These are phyloP conservation scores for Acropternis orthonyx DNA, from an alignment of 2,797 vertebrate species.

Conservation along the genomic window DNA sequence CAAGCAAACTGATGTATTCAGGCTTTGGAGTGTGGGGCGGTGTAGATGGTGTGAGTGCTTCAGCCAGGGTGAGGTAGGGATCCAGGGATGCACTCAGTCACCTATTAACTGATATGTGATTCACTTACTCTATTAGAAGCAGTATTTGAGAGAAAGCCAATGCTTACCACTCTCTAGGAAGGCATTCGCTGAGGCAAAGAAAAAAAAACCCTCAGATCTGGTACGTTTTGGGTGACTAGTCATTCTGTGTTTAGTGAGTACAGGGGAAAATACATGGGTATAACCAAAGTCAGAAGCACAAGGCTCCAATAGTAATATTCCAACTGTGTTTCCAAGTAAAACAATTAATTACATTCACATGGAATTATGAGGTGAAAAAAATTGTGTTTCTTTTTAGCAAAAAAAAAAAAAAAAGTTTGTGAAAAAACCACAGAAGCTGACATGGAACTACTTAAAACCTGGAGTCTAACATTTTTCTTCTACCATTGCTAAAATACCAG, in stretches of 20 bases:
- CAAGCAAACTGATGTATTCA: not conserved
- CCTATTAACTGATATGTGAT: not conserved
- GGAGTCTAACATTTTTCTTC: not conserved
- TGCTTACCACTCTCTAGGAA: not conserved
- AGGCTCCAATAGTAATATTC: not conserved
- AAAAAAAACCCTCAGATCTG: not conserved
- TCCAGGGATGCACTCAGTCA: not conserved
- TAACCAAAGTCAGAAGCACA: not conserved
- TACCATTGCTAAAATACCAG: not conserved
- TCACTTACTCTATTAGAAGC: not conserved
- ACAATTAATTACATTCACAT: not conserved
- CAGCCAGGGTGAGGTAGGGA: not conserved
- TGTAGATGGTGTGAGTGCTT: not conserved
- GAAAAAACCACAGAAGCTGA: not conserved
- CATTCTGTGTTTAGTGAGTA: not conserved
- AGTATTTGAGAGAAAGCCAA: not conserved
- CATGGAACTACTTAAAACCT: not conserved
- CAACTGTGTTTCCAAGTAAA: not conserved
- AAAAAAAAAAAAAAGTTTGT: not conserved
- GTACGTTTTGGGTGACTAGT: not conserved
- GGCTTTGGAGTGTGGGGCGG: not conserved
- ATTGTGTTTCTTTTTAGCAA: not conserved
- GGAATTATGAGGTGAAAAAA: not conserved
- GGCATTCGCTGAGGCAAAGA: not conserved
- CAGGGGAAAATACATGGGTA: not conserved